These are phyloP conservation scores for Parthenolecanium corni DNA, from an alignment of 2,888 invertebrate genomes.

Conservation along the genomic window DNA sequence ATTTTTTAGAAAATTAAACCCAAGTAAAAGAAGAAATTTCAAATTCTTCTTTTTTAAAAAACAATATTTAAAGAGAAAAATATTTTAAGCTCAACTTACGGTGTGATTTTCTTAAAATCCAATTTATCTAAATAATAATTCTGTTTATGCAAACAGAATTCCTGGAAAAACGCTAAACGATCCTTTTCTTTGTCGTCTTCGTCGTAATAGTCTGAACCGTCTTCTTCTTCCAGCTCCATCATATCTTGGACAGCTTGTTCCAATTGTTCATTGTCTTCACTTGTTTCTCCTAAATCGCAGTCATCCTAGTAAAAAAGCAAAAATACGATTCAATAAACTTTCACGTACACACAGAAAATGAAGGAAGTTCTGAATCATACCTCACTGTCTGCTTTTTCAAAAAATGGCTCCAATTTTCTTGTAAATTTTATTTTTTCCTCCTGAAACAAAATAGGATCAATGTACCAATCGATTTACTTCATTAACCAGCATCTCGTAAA, in stretches of 20 bases:
- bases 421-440: background rate
- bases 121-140: slow-evolving; percentile 87
- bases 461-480: no score
- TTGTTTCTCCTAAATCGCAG: background rate
- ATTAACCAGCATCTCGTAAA: no score
- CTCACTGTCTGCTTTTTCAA: no score
- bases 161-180: slow-evolving; percentile 42
- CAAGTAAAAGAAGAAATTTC: no score
- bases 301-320: background rate
- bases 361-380: no score
- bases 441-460: background rate
- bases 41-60: no score
- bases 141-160: slow-evolving; percentile 73
- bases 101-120: slow-evolving; percentile 38
- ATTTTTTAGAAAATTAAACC: no score
- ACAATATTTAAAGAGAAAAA: no score
- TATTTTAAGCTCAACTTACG: slow-evolving; percentile 25
- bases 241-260: slow-evolving; percentile 31
- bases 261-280: slow-evolving; percentile 35
- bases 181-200: slow-evolving; percentile 30
- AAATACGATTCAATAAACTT: no score
- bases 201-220: slow-evolving; percentile 34
- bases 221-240: slow-evolving; percentile 36
- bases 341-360: no score
- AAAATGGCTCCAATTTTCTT: no score